A percentile compares a stretch with the other conserved stretches of the same genome.
These are phyloP conservation scores for Apteryx mantelli DNA, from an alignment of 2,113 vertebrate genomes.

Conservation along the genomic window DNA sequence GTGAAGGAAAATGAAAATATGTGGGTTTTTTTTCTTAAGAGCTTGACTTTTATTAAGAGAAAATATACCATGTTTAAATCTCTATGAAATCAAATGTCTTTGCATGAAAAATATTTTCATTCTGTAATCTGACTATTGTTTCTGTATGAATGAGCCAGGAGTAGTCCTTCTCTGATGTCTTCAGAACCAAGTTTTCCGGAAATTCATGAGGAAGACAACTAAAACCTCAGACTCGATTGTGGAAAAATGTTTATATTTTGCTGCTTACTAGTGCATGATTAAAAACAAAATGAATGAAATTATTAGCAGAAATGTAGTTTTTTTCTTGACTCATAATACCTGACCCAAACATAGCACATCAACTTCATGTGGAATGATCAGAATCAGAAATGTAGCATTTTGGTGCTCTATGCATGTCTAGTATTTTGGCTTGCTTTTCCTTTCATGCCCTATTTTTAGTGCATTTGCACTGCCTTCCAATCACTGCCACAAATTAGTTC, in stretches of 20 bases:
- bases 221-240: not conserved
- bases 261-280: not conserved
- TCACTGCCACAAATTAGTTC: not conserved
- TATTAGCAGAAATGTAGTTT: not conserved
- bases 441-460: not conserved
- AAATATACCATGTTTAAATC: not conserved
- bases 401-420: accelerated
- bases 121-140: not conserved
- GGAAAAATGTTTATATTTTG: not conserved
- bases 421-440: not conserved
- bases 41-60: not conserved
- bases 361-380: not conserved
- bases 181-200: not conserved
- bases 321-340: not conserved
- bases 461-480: not conserved
- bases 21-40: not conserved
- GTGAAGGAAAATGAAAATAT: not conserved
- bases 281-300: not conserved
- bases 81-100: not conserved
- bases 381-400: not conserved
- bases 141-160: not conserved
- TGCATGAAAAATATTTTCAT: not conserved
- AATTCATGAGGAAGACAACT: not conserved
- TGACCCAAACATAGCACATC: not conserved
- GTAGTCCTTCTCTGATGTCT: not conserved